Conservation (phyloP, 2,113 vertebrate species). For the Podarcis raffonei region DNA sequence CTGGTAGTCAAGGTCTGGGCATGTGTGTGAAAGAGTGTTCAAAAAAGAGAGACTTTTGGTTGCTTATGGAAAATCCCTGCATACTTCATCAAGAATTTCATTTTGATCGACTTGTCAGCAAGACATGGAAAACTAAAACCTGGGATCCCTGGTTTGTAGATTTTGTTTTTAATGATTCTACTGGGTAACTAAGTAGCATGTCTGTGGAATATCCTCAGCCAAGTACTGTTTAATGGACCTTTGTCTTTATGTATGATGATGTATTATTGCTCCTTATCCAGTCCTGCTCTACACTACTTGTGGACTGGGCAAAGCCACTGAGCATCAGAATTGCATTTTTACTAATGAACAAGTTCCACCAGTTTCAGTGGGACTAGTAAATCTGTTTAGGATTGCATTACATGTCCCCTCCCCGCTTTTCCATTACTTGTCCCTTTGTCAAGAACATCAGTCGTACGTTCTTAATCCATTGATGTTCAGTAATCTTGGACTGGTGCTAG, state of each 20-base stretch:
- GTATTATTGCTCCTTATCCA: not conserved
- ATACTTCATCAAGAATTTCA: not conserved
- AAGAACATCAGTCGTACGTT: not conserved
- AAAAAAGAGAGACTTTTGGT: not conserved
- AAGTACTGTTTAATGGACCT: not conserved
- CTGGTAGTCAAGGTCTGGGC: not conserved
- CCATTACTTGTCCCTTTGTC: not conserved
- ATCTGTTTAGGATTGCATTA: not conserved
- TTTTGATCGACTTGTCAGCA: not conserved
- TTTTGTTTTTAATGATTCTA: not conserved
- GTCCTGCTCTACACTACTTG: not conserved
- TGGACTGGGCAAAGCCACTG: not conserved
- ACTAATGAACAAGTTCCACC: not conserved
- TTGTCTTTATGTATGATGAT: not conserved
- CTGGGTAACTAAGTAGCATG: not conserved
- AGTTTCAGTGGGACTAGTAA: not conserved
- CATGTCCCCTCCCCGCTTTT: not conserved
- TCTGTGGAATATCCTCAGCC: not conserved
- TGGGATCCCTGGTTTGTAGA: not conserved
- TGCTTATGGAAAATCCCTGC: not conserved
- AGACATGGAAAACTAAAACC: not conserved
- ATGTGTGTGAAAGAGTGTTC: not conserved
- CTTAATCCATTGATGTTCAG: not conserved
- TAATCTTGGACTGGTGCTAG: not conserved
- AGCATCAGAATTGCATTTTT: not conserved